A percentile compares a stretch with the other conserved stretches of the same genome.
Conservation (phyloP, 2,113 vertebrate species). For the Nymphicus hollandicus region DNA sequence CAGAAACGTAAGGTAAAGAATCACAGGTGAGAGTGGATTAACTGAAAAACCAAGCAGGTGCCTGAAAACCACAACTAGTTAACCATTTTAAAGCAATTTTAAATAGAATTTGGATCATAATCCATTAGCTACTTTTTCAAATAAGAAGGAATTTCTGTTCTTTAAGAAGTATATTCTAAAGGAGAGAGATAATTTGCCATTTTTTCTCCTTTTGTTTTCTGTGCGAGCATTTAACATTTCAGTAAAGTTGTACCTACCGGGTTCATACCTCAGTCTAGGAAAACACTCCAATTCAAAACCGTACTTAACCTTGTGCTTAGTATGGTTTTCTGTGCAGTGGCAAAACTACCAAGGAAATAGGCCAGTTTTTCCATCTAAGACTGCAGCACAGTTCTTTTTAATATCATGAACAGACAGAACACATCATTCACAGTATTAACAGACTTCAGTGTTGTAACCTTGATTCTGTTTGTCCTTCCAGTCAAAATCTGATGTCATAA, state of each 20-base stretch:
- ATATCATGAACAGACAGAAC: neutral
- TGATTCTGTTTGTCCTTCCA: neutral
- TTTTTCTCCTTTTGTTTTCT: neutral
- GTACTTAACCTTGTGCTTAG: neutral
- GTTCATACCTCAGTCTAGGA: neutral
- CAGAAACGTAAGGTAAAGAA: neutral
- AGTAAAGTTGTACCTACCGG: neutral
- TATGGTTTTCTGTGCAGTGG: neutral
- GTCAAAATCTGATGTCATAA: neutral
- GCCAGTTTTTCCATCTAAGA: neutral
- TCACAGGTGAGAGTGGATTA: neutral
- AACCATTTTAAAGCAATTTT: neutral
- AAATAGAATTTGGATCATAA: neutral
- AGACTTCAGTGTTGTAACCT: neutral
- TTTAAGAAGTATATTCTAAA: neutral
- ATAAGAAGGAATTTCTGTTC: neutral
- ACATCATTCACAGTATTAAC: neutral
- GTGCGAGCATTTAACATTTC: neutral
- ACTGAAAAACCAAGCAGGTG: neutral
- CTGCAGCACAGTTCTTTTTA: neutral
- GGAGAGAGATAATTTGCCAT: neutral
- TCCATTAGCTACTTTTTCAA: neutral
- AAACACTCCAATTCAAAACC: neutral
- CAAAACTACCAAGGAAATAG: neutral
- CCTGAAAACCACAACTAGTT: neutral